Evolutionary conservation across 2,888 invertebrate species (phyloP), one percentile per base, ranked within the genome.

Genomic region (Drosophila tanythrix): DNA sequence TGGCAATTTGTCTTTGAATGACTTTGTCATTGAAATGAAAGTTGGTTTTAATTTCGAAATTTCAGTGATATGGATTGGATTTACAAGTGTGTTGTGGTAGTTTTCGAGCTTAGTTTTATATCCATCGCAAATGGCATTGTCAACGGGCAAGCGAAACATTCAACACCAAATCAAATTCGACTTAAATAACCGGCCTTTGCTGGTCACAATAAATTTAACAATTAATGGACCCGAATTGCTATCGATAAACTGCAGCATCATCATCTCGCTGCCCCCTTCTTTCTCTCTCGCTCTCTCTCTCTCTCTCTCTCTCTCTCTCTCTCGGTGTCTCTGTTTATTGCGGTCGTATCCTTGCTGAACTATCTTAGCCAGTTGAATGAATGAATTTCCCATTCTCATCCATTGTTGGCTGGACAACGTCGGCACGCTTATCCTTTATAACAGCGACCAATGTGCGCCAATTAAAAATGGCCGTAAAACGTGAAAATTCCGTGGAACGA

Each of bases 391-490:
- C 59, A 48, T 67, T 36, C 38, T 51, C 10, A 27, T 21, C 27
- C 38, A 63, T 67, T 76, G 83, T 74, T 76, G 74, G 57, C 62
- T 55, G 29, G 69, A 61, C 66, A 50, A 66, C 35, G 51, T 31
- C 43, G 67, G 71, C 59, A 62, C 46, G 46, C 66, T 79, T 79
- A 71, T 70, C 70, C 89, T 69, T 73, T 70, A 61, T 57, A 51
- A 43, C 57, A 75, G 65, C 33, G 66, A 65, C 33, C 27, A 43
- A 31, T 46, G 48, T n/a, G 76, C 60, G 61, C 63, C 81, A 85
- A 85, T 85, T 89, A 89, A 89, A 85, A 88, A 76, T 73, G 60
- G 48, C 62, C 80, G 67, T 88, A 80, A 89, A 85, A 83, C 79
- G 81, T 76, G 81, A 27, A 76, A 82, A 82, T 70, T 74, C 57